phyloP scores from a whole-genome alignment of 2,888 invertebrate genomes.

The Crepidodera aurea region DNA sequence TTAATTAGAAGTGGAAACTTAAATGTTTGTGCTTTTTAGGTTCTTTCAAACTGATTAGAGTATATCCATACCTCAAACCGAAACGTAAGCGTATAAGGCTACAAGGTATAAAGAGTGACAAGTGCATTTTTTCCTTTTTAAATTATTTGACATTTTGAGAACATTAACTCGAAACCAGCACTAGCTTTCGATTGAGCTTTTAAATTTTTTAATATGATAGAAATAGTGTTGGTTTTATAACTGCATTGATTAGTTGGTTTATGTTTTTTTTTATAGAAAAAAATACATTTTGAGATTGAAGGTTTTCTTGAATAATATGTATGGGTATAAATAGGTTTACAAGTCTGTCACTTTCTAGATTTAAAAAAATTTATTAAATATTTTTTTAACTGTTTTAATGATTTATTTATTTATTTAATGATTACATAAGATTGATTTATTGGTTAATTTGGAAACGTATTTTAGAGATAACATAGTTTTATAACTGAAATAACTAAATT shows the following conservation, averaged over 20 bases:
- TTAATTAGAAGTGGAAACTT: too few relatives aligned
- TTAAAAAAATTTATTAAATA: too few relatives aligned
- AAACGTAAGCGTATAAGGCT: constrained; percentile 29
- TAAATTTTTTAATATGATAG: neutral
- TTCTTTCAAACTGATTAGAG: constrained; percentile 31
- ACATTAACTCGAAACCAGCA: constrained; percentile 17
- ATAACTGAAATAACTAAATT: too few relatives aligned
- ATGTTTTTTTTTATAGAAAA: too few relatives aligned
- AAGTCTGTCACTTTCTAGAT: too few relatives aligned
- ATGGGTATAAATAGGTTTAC: neutral
- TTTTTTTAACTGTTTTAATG: too few relatives aligned
- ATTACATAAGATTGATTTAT: too few relatives aligned
- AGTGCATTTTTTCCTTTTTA: constrained; percentile 5
- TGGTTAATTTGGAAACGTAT: too few relatives aligned
- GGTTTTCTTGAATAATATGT: neutral
- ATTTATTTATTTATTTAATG: too few relatives aligned
- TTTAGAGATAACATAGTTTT: too few relatives aligned
- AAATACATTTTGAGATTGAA: neutral
- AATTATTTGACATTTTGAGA: constrained; percentile 12
- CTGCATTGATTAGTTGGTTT: neutral
- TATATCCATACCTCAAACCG: constrained; percentile 28
- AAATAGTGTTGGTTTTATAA: neutral
- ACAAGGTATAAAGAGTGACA: constrained; percentile 26
- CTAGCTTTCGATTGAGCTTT: constrained; percentile 27
- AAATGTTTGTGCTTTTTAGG: constrained; percentile 21